Conservation (phyloP, 2,888 invertebrate genomes). For the Arge pagana region DNA sequence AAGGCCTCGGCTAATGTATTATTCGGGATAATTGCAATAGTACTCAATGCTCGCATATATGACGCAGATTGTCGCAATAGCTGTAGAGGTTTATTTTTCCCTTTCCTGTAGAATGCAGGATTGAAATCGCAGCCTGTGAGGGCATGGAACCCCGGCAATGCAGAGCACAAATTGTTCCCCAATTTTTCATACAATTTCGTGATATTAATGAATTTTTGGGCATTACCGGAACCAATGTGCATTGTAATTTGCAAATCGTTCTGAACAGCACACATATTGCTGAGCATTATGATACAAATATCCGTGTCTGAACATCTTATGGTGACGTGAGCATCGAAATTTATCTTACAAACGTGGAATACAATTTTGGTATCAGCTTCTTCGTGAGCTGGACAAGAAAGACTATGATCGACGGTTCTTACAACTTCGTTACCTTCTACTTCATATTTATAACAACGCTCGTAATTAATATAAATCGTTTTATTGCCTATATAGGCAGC, state of each 20-base stretch:
- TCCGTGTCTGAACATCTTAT: slow-evolving; percentile 2
- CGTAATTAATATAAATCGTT: slow-evolving; percentile 22
- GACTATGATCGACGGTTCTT: slow-evolving; percentile 14
- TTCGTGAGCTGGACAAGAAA: slow-evolving; percentile 27
- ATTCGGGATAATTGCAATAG: slow-evolving; percentile 19
- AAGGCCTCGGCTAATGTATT: slow-evolving; percentile 7
- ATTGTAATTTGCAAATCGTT: not conserved
- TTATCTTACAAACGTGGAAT: slow-evolving; percentile 18
- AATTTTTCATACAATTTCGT: not conserved
- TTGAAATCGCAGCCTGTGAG: slow-evolving; percentile 24
- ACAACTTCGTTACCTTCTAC: slow-evolving; percentile 21
- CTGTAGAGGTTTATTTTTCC: slow-evolving; percentile 11
- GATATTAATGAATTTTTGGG: slow-evolving; percentile 2
- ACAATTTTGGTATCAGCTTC: slow-evolving; percentile 29
- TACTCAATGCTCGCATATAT: slow-evolving; percentile 20
- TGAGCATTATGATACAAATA: not conserved
- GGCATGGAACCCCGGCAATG: slow-evolving; percentile 21
- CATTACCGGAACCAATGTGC: slow-evolving; percentile 10
- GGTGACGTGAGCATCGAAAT: not conserved
- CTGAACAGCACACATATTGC: slow-evolving; percentile 2
- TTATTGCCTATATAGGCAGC: slow-evolving; percentile 37
- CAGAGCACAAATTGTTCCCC: not conserved
- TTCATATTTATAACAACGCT: not conserved
- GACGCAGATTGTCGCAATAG: slow-evolving; percentile 6
- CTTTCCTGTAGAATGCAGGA: slow-evolving; percentile 22